Percentiles rank a stretch among this genome's conserved stretches.
Evolutionary conservation across 1,140 invertebrate species (phyloP).

Genomic region (Fopius arisanus): DNA sequence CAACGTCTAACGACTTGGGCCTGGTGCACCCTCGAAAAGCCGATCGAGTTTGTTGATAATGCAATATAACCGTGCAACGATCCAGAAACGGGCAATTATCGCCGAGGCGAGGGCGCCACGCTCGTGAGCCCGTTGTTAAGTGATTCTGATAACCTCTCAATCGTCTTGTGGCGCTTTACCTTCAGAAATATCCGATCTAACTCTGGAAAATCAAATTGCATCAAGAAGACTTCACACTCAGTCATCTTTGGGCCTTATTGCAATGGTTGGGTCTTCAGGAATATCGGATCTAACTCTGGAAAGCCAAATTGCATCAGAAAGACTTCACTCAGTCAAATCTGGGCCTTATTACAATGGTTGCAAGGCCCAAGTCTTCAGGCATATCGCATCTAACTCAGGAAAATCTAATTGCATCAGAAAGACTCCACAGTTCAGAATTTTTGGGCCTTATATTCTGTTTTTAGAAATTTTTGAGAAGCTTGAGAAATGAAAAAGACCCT

Average conservation of each 20-base stretch:
- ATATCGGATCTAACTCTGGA: too few relatives aligned
- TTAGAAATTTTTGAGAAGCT: too few relatives aligned
- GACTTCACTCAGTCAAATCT: too few relatives aligned
- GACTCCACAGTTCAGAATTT: not conserved
- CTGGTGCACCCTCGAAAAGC: not conserved
- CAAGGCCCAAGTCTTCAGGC: too few relatives aligned
- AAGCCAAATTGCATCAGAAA: too few relatives aligned
- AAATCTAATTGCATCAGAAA: not conserved
- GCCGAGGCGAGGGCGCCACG: constrained; percentile 48
- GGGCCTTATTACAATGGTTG: too few relatives aligned
- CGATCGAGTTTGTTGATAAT: not conserved
- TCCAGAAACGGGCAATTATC: constrained; percentile 57
- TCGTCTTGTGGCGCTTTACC: constrained; percentile 37
- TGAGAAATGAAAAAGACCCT: too few relatives aligned
- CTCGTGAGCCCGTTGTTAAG: constrained; percentile 62
- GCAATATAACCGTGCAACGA: constrained; percentile 27
- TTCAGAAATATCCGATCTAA: not conserved
- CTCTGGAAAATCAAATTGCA: not conserved
- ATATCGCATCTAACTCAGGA: not conserved
- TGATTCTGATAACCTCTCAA: constrained; percentile 64
- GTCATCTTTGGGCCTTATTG: too few relatives aligned
- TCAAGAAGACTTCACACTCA: not conserved
- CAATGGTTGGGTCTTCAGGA: too few relatives aligned
- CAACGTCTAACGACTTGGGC: not conserved
- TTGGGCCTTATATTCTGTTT: too few relatives aligned